Conservation (phyloP, 2,113 vertebrate species). For the Thalassoma bifasciatum region DNA sequence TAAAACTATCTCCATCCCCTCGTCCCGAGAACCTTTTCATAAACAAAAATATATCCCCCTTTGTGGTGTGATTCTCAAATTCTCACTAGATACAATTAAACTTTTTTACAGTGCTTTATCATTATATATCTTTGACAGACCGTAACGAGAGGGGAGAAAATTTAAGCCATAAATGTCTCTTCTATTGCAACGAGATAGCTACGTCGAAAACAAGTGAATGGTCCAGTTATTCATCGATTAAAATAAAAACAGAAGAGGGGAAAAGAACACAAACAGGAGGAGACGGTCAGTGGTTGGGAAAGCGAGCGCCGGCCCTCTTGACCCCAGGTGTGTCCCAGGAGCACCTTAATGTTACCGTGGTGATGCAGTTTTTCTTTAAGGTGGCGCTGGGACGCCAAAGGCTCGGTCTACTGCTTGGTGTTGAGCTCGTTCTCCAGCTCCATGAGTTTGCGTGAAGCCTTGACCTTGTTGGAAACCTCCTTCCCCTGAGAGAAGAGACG, state of each 20-base stretch:
- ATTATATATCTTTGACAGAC: conserved; percentile 82
- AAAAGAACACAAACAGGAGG: conserved; percentile 66
- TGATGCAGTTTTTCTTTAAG: conserved; percentile 1
- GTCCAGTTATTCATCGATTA: conserved; percentile 79
- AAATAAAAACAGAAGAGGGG: conserved; percentile 59
- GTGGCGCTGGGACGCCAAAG: conserved; percentile 40
- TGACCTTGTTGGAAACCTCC: conserved; percentile 97
- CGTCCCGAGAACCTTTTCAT: conserved; percentile 70
- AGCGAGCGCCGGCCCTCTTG: conserved; percentile 24
- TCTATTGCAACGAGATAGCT: conserved; percentile 80
- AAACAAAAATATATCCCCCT: conserved; percentile 84
- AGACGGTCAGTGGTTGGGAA: conserved; percentile 42
- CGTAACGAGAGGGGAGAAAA: conserved; percentile 74
- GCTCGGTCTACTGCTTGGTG: conserved; percentile 86
- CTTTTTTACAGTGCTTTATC: conserved; percentile 88
- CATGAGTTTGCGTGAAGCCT: conserved; percentile 95
- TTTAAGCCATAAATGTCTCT: conserved; percentile 74
- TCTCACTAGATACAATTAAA: conserved; percentile 82
- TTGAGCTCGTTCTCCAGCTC: conserved; percentile 98
- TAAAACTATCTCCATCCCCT: conserved; percentile 53
- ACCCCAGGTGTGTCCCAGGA: conserved; percentile 26
- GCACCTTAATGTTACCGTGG: conserved; percentile 41
- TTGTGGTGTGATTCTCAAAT: conserved; percentile 78
- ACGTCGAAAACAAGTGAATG: conserved; percentile 78
- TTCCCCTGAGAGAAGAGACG: conserved; percentile 98